Percentiles rank a stretch among this genome's conserved stretches.
These are phyloP conservation scores for Psittacula derbiana DNA, from an alignment of 2,797 vertebrate genomes.

Conservation along the genomic window DNA sequence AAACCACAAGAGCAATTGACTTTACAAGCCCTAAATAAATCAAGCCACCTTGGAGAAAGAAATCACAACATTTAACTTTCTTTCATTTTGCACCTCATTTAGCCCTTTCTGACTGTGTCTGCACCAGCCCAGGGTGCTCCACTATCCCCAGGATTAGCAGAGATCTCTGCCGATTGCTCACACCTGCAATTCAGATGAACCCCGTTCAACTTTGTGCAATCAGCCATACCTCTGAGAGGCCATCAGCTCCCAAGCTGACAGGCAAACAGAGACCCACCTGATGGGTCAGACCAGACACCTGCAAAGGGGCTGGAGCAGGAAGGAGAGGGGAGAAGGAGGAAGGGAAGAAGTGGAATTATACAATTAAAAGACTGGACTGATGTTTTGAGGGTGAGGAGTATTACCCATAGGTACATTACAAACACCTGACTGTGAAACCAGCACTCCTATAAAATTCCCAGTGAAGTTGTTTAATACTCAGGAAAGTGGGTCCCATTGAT, in stretches of 20 bases:
- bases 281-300: conserved; percentile 80
- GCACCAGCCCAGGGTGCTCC: conserved; percentile 63
- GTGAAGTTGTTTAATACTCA: background rate
- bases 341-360: conserved; percentile 59
- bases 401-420: background rate
- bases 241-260: conserved; percentile 86
- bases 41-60: conserved; percentile 23
- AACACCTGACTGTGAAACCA: background rate
- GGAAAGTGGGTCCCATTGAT: background rate
- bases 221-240: conserved; percentile 87
- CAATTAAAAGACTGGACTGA: conserved; percentile 29
- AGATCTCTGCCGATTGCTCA: conserved; percentile 87
- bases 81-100: conserved; percentile 29
- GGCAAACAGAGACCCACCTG: conserved; percentile 88
- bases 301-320: conserved; percentile 39
- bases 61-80: background rate
- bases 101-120: conserved; percentile 39
- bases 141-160: conserved; percentile 85
- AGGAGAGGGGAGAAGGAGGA: background rate
- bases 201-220: conserved; percentile 84
- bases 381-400: background rate
- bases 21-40: background rate
- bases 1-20: background rate
- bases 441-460: background rate
- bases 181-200: conserved; percentile 86